phyloP scores from a whole-genome alignment of 2,113 vertebrate species.

The Urocitellus parryii region DNA sequence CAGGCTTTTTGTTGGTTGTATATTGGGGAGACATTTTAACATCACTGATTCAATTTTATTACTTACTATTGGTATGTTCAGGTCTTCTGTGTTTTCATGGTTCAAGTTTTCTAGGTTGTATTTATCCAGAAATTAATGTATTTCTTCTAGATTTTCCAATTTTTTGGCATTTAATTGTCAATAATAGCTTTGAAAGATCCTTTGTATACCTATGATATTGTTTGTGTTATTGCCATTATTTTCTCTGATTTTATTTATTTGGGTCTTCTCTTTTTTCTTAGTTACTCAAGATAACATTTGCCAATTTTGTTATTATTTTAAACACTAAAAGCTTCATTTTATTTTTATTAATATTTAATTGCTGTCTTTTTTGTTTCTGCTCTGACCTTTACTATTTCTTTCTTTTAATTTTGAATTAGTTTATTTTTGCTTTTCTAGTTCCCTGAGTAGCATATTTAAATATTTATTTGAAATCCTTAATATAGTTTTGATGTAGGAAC shows the following conservation, averaged over 20 bases:
- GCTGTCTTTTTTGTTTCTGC: not conserved
- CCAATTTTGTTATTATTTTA: no score
- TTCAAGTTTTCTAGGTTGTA: not conserved
- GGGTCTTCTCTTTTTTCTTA: not conserved
- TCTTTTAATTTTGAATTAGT: not conserved
- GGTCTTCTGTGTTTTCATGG: not conserved
- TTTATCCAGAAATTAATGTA: not conserved
- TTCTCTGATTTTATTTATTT: not conserved
- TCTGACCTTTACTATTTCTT: not conserved
- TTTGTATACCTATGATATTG: not conserved
- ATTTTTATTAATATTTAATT: not conserved
- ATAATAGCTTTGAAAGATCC: not conserved
- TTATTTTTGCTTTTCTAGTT: not conserved
- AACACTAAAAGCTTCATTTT: not conserved
- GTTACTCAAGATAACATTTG: no score
- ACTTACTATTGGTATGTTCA: not conserved
- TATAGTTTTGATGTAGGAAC: not conserved
- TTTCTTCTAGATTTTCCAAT: not conserved
- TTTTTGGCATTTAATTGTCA: not conserved
- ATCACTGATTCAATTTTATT: not conserved
- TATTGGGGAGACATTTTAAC: not conserved
- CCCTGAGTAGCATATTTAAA: not conserved
- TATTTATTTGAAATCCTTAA: not conserved
- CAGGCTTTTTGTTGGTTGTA: not conserved
- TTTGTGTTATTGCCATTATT: not conserved